Percentiles rank a stretch among this genome's conserved stretches.
Conservation (phyloP, 2,113 vertebrate genomes). For the Caloenas nicobarica region DNA sequence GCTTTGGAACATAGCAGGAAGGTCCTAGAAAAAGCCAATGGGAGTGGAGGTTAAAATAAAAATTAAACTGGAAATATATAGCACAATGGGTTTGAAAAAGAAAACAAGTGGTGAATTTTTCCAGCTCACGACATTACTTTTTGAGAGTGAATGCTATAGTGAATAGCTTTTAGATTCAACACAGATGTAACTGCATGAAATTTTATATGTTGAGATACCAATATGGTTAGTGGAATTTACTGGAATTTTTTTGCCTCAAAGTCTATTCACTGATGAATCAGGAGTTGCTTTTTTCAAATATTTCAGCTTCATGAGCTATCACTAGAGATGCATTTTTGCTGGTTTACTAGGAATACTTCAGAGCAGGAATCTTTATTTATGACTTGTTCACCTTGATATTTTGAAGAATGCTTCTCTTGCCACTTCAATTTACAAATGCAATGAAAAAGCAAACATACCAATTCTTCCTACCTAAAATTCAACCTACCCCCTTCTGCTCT, state of each 20-base stretch:
- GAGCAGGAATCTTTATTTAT: not conserved
- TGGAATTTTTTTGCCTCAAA: not conserved
- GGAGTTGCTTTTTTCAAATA: not conserved
- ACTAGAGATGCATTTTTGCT: not conserved
- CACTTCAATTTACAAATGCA: not conserved
- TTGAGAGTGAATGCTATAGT: not conserved
- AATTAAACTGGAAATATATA: not conserved
- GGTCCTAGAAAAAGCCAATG: not conserved
- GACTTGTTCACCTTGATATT: not conserved
- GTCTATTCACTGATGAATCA: not conserved
- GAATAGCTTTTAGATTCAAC: not conserved
- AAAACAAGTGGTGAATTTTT: not conserved
- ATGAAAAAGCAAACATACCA: not conserved
- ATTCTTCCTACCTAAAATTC: not conserved
- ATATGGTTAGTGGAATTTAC: not conserved
- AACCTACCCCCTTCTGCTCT: not conserved
- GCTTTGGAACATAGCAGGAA: not conserved
- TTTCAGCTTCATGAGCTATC: not conserved
- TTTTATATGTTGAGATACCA: not conserved
- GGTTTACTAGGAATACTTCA: not conserved
- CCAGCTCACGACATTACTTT: not conserved
- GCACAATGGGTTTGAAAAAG: not conserved
- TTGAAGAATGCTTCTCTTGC: not conserved
- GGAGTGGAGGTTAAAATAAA: not conserved
- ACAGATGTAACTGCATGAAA: not conserved